Conservation (phyloP, 2,797 vertebrate species). For the Centroberyx gerrardi region DNA sequence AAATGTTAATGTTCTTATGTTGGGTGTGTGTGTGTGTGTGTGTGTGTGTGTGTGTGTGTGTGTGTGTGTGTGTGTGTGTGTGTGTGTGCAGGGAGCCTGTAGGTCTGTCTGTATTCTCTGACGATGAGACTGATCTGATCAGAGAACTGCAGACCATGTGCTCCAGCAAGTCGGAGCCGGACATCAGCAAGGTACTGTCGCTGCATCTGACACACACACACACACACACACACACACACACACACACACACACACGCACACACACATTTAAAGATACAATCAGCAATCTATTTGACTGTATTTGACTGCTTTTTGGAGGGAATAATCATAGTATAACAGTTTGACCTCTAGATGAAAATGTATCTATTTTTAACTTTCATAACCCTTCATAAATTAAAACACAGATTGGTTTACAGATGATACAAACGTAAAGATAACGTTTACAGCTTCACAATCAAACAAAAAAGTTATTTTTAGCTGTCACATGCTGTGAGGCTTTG, state of each 20-base stretch:
- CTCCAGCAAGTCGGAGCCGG: constrained; percentile 96
- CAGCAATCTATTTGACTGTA: too few species aligned
- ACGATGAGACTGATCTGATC: constrained; percentile 93
- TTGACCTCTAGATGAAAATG: too few species aligned
- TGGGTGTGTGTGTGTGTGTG: constrained; percentile 8
- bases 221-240: constrained; percentile 3
- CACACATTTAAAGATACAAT: neutral
- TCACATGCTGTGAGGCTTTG: too few species aligned
- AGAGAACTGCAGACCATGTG: constrained; percentile 94
- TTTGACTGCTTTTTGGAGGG: too few species aligned
- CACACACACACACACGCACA: constrained; percentile 1
- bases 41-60: neutral
- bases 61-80: neutral
- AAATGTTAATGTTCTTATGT: neutral
- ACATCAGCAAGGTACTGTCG: constrained; percentile 92
- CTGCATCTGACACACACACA: neutral
- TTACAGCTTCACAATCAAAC: too few species aligned
- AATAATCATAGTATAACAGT: too few species aligned
- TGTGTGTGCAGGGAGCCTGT: constrained; percentile 72
- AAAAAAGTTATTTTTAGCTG: too few species aligned
- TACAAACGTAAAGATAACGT: too few species aligned
- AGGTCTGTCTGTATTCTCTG: constrained; percentile 88
- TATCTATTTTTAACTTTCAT: too few species aligned
- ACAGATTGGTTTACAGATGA: too few species aligned
- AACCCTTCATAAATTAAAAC: too few species aligned